Evolutionary conservation across 2,888 invertebrate species (phyloP).

Genomic region (Athalia circularis): DNA sequence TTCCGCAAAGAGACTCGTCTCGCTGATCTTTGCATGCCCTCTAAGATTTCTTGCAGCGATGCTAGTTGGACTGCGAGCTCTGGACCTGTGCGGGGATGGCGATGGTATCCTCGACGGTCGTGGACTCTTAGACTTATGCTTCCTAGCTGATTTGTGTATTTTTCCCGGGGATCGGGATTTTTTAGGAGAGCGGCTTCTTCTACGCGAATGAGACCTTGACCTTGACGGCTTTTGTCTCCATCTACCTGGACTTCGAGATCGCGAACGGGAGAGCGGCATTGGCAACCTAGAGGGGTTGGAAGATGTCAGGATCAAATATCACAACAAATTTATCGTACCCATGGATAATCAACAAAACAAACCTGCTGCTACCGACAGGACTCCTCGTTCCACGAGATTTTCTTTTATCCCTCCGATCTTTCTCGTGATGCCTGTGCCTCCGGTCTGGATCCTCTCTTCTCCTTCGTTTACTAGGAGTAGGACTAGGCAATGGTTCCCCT

Average conservation of each 20-base stretch:
- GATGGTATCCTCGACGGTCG: slow-evolving; percentile 71
- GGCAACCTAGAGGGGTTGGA: slow-evolving; percentile 57
- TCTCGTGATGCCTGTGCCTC: slow-evolving; percentile 75
- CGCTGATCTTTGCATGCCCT: slow-evolving; percentile 85
- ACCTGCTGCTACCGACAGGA: slow-evolving; percentile 66
- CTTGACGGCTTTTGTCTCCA: slow-evolving; percentile 75
- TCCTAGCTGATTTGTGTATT: slow-evolving; percentile 70
- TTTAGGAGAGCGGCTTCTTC: slow-evolving; percentile 73
- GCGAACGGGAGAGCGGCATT: slow-evolving; percentile 73
- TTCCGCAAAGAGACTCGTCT: slow-evolving; percentile 93
- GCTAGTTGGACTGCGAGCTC: slow-evolving; percentile 68
- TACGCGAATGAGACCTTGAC: slow-evolving; percentile 76
- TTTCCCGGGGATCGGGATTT: slow-evolving; percentile 74
- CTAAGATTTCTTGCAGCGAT: slow-evolving; percentile 67
- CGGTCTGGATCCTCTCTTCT: slow-evolving; percentile 73
- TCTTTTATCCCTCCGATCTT: slow-evolving; percentile 73
- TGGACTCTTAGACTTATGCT: slow-evolving; percentile 76
- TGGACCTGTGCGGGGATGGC: slow-evolving; percentile 66
- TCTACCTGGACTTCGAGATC: slow-evolving; percentile 78
- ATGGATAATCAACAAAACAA: slow-evolving; percentile 29
- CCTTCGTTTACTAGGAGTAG: slow-evolving; percentile 72
- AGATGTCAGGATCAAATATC: not conserved
- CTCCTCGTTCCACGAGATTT: slow-evolving; percentile 71
- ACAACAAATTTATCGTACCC: not conserved
- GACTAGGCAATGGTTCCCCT: slow-evolving; percentile 59